A percentile compares a stretch with the other conserved stretches of the same genome.
Conservation (phyloP, 1,140 invertebrate species). For the Microplitis mediator region DNA sequence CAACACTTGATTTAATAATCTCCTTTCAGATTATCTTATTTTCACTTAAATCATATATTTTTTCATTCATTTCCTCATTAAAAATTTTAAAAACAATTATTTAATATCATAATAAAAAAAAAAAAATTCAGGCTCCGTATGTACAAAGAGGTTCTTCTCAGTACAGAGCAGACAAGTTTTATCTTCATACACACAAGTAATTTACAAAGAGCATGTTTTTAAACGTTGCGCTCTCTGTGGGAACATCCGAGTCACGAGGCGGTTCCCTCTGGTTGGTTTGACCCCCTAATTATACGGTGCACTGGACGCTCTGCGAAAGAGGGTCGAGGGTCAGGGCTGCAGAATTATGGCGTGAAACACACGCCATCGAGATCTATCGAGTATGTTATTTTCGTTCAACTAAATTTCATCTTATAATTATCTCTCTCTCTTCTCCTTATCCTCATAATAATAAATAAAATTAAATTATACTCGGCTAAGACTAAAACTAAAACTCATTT, state of each 20-base stretch:
- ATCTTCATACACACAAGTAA: background rate
- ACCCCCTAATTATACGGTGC: conserved; percentile 45
- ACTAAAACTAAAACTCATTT: too few relatives aligned
- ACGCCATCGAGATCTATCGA: conserved; percentile 26
- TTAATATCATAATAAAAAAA: too few relatives aligned
- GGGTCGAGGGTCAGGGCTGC: conserved; percentile 45
- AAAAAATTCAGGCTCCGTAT: too few relatives aligned
- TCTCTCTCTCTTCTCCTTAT: background rate
- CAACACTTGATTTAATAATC: too few relatives aligned
- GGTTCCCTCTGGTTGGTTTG: conserved; percentile 30
- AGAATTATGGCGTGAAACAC: conserved; percentile 13
- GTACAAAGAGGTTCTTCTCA: too few relatives aligned
- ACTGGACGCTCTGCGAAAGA: conserved; percentile 27
- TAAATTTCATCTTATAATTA: background rate
- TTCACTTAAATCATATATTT: too few relatives aligned
- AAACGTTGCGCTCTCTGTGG: conserved; percentile 16
- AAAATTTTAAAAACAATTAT: too few relatives aligned
- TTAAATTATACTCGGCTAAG: too few relatives aligned
- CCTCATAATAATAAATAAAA: too few relatives aligned
- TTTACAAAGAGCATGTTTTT: background rate
- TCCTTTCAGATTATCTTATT: too few relatives aligned
- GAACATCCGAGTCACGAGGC: conserved; percentile 17
- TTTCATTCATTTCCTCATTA: too few relatives aligned
- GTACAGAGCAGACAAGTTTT: too few relatives aligned
- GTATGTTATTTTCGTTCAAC: conserved; percentile 1